Evolutionary conservation across 2,797 vertebrate genomes (phyloP).

Genomic region (Australoheros facetus): DNA sequence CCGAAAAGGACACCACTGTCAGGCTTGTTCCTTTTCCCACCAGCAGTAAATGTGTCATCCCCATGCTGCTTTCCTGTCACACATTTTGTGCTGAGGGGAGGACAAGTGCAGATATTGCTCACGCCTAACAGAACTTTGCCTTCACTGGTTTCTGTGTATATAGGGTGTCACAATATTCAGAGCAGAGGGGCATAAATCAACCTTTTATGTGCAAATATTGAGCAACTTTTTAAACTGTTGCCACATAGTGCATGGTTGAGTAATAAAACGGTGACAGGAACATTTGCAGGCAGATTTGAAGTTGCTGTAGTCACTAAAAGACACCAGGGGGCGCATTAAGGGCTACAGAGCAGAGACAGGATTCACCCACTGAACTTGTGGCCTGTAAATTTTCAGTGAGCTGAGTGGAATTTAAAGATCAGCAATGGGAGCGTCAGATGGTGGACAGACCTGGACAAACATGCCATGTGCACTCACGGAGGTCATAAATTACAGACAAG

Average conservation of each 20-base stretch:
- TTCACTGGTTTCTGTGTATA: constrained; percentile 15
- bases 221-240: background rate
- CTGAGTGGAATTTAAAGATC: constrained; percentile 32
- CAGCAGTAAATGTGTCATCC: constrained; percentile 31
- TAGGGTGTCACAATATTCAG: background rate
- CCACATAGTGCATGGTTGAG: background rate
- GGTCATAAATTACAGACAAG: constrained; percentile 49
- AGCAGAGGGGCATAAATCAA: background rate
- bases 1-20: background rate
- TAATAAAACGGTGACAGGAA: background rate
- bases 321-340: constrained; percentile 55
- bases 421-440: constrained; percentile 23
- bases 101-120: constrained; percentile 42
- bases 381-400: constrained; percentile 6
- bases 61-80: constrained; percentile 34
- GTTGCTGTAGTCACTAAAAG: background rate
- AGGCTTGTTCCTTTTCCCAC: constrained; percentile 37
- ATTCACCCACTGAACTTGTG: background rate
- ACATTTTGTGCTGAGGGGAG: constrained; percentile 28
- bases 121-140: constrained; percentile 3
- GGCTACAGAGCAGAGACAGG: background rate
- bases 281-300: background rate
- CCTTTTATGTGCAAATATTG: background rate
- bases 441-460: constrained; percentile 38
- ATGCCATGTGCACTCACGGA: constrained; percentile 5